Percentiles rank a stretch among this genome's conserved stretches.
phyloP scores from a whole-genome alignment of 2,797 vertebrate genomes.

The Muscicapa comitata region DNA sequence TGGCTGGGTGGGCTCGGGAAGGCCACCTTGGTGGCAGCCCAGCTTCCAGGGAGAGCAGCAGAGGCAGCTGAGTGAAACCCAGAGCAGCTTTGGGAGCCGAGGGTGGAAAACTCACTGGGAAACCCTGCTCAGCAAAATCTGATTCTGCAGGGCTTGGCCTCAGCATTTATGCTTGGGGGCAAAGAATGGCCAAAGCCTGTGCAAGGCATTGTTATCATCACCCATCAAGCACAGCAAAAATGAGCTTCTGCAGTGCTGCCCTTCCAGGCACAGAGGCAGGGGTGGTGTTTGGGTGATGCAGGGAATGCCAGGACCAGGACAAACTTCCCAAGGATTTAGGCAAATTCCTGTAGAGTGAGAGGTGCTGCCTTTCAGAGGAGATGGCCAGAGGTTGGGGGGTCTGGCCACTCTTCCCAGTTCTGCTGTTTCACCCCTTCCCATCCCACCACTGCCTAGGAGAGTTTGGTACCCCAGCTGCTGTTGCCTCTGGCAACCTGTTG shows the following conservation, averaged over 20 bases:
- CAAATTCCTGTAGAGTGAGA: not conserved
- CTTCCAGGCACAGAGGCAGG: not conserved
- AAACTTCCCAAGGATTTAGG: not conserved
- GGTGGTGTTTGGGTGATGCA: not conserved
- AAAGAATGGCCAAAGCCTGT: not conserved
- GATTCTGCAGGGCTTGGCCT: not conserved
- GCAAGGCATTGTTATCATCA: accelerated
- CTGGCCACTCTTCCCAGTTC: not conserved
- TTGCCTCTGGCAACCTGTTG: not conserved
- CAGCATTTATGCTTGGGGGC: not conserved
- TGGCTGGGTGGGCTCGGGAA: not conserved
- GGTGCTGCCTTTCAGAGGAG: not conserved
- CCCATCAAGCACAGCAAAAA: not conserved
- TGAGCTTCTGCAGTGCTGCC: not conserved
- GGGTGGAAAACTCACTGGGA: accelerated
- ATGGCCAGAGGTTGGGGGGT: accelerated
- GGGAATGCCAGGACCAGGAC: not conserved
- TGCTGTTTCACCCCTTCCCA: not conserved
- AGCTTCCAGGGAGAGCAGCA: not conserved
- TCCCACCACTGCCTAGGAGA: not conserved
- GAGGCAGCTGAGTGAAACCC: not conserved
- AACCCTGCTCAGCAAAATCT: not conserved
- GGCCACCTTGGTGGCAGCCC: not conserved
- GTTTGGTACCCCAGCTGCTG: not conserved
- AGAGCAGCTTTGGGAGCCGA: not conserved